A percentile compares a stretch with the other conserved stretches of the same genome.
Conservation (phyloP, 2,888 invertebrate species). For the Drosophila demipolita region DNA sequence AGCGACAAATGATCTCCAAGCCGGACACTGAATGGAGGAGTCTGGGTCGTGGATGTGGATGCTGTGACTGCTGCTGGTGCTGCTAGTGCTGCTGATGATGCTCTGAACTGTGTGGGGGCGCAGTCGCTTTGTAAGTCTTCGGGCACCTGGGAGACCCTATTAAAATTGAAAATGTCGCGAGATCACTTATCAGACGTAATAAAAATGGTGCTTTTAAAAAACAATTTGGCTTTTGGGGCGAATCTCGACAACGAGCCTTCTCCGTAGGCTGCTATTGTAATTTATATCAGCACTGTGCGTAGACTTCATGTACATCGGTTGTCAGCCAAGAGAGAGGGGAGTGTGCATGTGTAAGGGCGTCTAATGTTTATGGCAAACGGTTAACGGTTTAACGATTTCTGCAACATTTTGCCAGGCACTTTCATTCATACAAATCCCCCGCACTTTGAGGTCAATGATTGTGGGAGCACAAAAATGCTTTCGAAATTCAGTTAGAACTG, state of each 20-base stretch:
- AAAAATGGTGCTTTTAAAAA: conserved; percentile 83
- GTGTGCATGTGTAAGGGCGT: conserved; percentile 35
- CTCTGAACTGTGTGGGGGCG: conserved; percentile 48
- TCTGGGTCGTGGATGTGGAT: conserved; percentile 8
- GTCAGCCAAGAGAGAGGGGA: neutral
- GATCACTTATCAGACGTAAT: conserved; percentile 81
- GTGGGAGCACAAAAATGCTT: conserved; percentile 12
- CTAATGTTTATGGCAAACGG: conserved; percentile 48
- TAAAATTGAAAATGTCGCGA: conserved; percentile 82
- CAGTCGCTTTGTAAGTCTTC: conserved; percentile 44
- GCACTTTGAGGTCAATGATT: conserved; percentile 31
- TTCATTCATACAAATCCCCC: conserved; percentile 28
- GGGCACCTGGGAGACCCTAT: conserved; percentile 70
- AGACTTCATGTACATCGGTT: conserved; percentile 17
- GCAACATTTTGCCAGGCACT: conserved; percentile 47
- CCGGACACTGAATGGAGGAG: conserved; percentile 40
- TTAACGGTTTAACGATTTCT: conserved; percentile 50
- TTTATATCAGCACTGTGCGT: conserved; percentile 69
- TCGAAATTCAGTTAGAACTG: conserved; percentile 15
- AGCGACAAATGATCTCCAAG: conserved; percentile 79
- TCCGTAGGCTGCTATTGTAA: conserved; percentile 65
- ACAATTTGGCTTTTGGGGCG: conserved; percentile 80
- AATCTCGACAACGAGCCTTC: conserved; percentile 36
- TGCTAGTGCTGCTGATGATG: neutral
- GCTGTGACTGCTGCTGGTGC: conserved; percentile 23